Conservation (phyloP, 2,113 vertebrate species). For the Burhinus bistriatus region DNA sequence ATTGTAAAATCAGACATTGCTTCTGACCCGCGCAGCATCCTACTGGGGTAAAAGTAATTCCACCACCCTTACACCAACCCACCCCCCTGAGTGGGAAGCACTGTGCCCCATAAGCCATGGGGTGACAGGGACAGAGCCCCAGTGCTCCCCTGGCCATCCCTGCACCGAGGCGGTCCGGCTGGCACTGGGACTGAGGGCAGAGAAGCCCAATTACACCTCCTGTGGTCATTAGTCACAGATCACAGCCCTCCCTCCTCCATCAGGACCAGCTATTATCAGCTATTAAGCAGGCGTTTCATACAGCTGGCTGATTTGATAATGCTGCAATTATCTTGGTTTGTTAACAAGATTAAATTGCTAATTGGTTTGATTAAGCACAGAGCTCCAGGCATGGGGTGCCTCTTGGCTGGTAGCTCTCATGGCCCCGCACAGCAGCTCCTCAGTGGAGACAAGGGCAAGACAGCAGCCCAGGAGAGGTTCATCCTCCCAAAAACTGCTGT, state of each 20-base stretch:
- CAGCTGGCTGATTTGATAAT: constrained; percentile 65
- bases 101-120: neutral
- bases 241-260: neutral
- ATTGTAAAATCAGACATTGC: neutral
- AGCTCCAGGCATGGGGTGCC: constrained; percentile 1
- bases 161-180: rapidly evolving
- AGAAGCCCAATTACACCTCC: neutral
- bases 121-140: neutral
- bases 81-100: rapidly evolving
- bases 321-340: constrained; percentile 61
- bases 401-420: neutral
- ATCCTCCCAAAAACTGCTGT: neutral
- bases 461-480: neutral
- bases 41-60: neutral
- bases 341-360: constrained; percentile 67
- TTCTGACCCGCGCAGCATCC: neutral
- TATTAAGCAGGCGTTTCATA: constrained; percentile 57
- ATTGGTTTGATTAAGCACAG: constrained; percentile 59
- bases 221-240: neutral
- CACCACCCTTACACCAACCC: neutral
- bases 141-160: neutral
- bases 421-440: neutral
- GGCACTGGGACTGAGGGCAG: neutral
- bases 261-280: constrained; percentile 53
- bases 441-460: neutral